Evolutionary conservation across 2,888 invertebrate genomes (phyloP).

Genomic region (Zeuzera pyrina): DNA sequence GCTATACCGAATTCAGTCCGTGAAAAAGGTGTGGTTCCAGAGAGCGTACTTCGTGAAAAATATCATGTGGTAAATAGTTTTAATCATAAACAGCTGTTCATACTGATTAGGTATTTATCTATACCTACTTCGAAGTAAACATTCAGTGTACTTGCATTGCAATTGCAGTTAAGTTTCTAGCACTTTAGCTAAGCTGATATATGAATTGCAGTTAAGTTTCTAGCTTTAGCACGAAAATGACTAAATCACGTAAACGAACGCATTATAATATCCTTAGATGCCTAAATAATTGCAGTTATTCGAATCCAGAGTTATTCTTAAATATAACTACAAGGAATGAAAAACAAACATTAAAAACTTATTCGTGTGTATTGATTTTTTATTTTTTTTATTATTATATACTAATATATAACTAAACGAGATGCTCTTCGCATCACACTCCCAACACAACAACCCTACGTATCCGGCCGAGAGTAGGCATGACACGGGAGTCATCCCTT

Average conservation of each 20-base stretch:
- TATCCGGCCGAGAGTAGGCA: too few species aligned
- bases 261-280: too few species aligned
- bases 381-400: too few species aligned
- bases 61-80: constrained; percentile 75
- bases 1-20: constrained; percentile 85
- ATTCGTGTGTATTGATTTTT: neutral
- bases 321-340: too few species aligned
- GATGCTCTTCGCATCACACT: too few species aligned
- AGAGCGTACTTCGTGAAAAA: constrained; percentile 86
- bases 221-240: neutral
- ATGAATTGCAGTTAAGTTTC: neutral
- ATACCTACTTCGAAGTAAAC: neutral
- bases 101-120: neutral
- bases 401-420: too few species aligned
- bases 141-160: neutral
- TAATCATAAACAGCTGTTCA: constrained; percentile 1
- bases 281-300: too few species aligned
- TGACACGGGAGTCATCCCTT: too few species aligned
- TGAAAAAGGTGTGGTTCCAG: constrained; percentile 88
- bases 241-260: too few species aligned
- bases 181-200: neutral
- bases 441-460: too few species aligned
- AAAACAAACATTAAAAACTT: too few species aligned
- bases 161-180: neutral
- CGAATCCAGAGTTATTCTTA: too few species aligned